These are phyloP conservation scores for Pollenia angustigena DNA, from an alignment of 2,888 invertebrate genomes.

Conservation along the genomic window DNA sequence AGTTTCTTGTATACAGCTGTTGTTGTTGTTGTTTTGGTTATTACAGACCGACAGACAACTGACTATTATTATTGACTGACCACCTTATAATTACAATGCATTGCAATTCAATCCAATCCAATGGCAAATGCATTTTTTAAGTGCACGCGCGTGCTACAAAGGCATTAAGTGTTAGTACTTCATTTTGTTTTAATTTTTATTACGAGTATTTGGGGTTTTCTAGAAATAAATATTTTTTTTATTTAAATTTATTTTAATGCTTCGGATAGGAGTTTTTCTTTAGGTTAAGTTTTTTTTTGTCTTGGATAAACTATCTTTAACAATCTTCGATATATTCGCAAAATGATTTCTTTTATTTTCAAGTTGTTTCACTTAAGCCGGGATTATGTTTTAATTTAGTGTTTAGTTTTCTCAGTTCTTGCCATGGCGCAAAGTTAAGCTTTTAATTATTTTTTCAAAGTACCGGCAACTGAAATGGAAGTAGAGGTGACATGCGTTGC, in stretches of 20 bases:
- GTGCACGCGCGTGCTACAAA: conserved; percentile 69
- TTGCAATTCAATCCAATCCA: conserved; percentile 43
- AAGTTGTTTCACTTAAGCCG: background rate
- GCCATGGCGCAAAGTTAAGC: conserved; percentile 50
- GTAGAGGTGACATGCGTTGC: background rate
- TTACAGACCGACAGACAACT: conserved; percentile 67
- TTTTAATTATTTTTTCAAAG: conserved; percentile 73
- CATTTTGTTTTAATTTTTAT: conserved; percentile 48
- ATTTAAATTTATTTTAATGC: conserved; percentile 21
- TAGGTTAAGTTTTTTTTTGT: background rate
- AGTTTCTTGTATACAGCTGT: conserved; percentile 13
- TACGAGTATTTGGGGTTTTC: conserved; percentile 15
- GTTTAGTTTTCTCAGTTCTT: conserved; percentile 41
- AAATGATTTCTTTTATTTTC: conserved; percentile 33
- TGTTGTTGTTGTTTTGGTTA: conserved; percentile 46
- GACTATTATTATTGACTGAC: conserved; percentile 66
- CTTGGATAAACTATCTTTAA: conserved; percentile 8
- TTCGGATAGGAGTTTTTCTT: background rate
- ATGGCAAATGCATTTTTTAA: conserved; percentile 47
- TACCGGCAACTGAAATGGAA: conserved; percentile 20
- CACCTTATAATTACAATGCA: conserved; percentile 71
- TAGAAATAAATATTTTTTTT: conserved; percentile 32
- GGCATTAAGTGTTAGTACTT: conserved; percentile 62
- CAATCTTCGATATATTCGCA: conserved; percentile 22
- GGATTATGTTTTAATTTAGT: conserved; percentile 75